These are phyloP conservation scores for Ophion obscuratus DNA, from an alignment of 2,888 invertebrate genomes.

Conservation along the genomic window DNA sequence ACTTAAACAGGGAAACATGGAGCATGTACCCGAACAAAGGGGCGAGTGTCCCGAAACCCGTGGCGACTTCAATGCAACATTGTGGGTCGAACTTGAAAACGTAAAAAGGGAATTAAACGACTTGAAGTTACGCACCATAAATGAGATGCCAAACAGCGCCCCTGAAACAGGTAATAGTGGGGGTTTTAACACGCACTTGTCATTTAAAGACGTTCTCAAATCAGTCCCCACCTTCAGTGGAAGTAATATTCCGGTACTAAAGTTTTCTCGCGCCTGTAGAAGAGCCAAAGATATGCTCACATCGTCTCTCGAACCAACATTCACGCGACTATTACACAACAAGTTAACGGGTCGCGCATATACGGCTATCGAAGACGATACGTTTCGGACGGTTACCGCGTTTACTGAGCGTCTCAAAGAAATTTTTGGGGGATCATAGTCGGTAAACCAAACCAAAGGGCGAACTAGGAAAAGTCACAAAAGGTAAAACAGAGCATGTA, in stretches of 20 bases:
- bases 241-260: too few relatives aligned
- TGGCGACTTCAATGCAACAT: too few relatives aligned
- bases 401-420: slow-evolving; percentile 32
- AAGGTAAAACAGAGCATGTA: slow-evolving; percentile 35
- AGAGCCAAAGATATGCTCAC: too few relatives aligned
- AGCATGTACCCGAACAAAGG: too few relatives aligned
- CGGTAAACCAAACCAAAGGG: slow-evolving; percentile 49
- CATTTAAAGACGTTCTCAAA: too few relatives aligned
- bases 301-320: background rate
- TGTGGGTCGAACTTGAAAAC: too few relatives aligned
- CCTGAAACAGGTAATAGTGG: background rate
- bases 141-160: background rate
- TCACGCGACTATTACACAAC: slow-evolving; percentile 23
- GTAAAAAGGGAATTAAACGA: too few relatives aligned
- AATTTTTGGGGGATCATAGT: slow-evolving; percentile 23
- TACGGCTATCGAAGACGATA: slow-evolving; percentile 48
- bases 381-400: slow-evolving; percentile 1
- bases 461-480: slow-evolving; percentile 33
- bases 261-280: too few relatives aligned
- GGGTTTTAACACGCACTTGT: slow-evolving; percentile 1
- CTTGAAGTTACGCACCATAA: too few relatives aligned
- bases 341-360: slow-evolving; percentile 45
- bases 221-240: too few relatives aligned
- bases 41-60: too few relatives aligned
- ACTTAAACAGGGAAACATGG: background rate